Conservation (phyloP, 2,113 vertebrate genomes). For the Sander lucioperca region DNA sequence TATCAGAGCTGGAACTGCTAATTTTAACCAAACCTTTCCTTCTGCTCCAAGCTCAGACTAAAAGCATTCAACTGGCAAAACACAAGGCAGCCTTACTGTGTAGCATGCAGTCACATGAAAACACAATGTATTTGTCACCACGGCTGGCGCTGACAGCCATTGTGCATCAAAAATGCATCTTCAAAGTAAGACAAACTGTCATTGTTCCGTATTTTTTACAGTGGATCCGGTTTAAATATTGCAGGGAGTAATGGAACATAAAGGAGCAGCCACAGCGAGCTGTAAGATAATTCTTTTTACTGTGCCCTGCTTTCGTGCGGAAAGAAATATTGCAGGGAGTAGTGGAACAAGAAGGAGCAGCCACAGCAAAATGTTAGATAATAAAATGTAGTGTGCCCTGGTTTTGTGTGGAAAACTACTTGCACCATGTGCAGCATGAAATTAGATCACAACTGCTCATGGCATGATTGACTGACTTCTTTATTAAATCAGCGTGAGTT, state of each 20-base stretch:
- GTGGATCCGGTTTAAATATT: background rate
- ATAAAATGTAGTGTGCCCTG: background rate
- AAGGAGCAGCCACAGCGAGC: background rate
- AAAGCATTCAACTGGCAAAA: background rate
- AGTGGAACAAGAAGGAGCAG: background rate
- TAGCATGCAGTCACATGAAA: background rate
- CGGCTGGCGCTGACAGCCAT: too few relatives aligned
- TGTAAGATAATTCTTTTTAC: too few relatives aligned
- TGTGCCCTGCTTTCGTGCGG: background rate
- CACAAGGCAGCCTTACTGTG: background rate
- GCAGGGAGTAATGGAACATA: background rate
- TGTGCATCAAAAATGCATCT: background rate
- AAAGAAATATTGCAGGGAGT: background rate
- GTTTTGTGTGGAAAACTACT: background rate
- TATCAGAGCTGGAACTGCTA: background rate
- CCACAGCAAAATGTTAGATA: background rate
- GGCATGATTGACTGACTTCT: background rate
- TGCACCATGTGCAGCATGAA: background rate
- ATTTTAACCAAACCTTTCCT: background rate
- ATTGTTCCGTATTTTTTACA: background rate
- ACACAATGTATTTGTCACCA: background rate
- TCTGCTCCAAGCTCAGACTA: background rate
- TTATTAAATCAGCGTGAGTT: background rate
- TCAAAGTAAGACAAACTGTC: background rate
- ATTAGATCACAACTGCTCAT: background rate